Conservation (phyloP, 1,140 invertebrate species). For the Melipona quadrifasciata region DNA sequence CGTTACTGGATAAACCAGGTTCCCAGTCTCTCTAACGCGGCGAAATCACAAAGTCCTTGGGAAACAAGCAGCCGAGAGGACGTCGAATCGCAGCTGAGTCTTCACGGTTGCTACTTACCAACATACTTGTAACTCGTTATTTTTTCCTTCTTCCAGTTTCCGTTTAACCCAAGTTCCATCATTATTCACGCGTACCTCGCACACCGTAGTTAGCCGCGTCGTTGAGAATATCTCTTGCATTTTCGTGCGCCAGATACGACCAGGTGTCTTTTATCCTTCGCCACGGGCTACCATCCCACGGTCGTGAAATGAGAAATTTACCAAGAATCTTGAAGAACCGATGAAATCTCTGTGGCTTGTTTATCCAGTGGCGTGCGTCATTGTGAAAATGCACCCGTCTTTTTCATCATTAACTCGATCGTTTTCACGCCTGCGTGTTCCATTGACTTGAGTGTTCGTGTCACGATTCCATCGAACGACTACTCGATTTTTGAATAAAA, state of each 20-base stretch:
- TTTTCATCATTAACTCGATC: too few relatives aligned
- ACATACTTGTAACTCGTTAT: conserved; percentile 40
- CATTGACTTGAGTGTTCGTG: not conserved
- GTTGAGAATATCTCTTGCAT: conserved; percentile 21
- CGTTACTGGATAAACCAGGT: fast-evolving
- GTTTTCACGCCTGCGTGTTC: not conserved
- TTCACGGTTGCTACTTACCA: conserved; percentile 24
- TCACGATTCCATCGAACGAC: not conserved
- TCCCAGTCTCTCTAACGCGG: not conserved
- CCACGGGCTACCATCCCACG: conserved; percentile 10
- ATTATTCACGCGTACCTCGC: conserved; percentile 43
- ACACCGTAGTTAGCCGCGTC: conserved; percentile 52
- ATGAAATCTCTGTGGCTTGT: not conserved
- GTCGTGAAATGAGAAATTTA: conserved; percentile 16
- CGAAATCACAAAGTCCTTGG: conserved; percentile 22
- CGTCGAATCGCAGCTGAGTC: conserved; percentile 20
- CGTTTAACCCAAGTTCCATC: conserved; percentile 42
- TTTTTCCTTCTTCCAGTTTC: conserved; percentile 55
- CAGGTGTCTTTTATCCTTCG: not conserved
- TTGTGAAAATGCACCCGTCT: not conserved
- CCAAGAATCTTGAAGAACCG: not conserved
- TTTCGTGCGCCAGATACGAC: conserved; percentile 33
- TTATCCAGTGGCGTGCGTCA: not conserved
- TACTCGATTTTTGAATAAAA: not conserved
- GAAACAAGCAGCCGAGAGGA: not conserved